These are phyloP conservation scores for human (Homo sapiens) DNA, from an alignment of 2,113 vertebrate genomes.

Conservation along the genomic window DNA sequence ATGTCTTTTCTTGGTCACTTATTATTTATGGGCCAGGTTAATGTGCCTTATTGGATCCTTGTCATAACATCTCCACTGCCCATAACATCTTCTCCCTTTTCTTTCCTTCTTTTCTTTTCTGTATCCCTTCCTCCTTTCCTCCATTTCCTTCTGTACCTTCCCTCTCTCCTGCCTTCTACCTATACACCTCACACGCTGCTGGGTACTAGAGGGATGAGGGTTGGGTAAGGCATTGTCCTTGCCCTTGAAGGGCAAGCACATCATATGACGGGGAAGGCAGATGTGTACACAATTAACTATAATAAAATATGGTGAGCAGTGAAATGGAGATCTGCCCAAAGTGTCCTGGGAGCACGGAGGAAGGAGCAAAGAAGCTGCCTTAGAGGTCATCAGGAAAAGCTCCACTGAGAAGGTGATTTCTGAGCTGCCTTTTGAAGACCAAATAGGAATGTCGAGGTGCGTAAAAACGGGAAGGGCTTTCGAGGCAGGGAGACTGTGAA, in stretches of 20 bases:
- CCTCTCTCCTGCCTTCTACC: neutral
- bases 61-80: neutral
- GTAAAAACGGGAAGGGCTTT: neutral
- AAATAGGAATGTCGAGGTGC: constrained; percentile 32
- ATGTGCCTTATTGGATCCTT: neutral
- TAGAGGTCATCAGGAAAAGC: neutral
- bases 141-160: neutral
- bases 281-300: constrained; percentile 70
- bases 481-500: neutral
- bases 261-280: constrained; percentile 41
- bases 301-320: constrained; percentile 58
- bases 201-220: constrained; percentile 54
- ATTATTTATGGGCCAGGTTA: neutral
- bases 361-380: neutral
- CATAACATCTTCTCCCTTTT: neutral
- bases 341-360: constrained; percentile 39
- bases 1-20: neutral
- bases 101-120: neutral
- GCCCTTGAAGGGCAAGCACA: constrained; percentile 65
- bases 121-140: no score
- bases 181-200: constrained; percentile 55
- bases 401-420: neutral
- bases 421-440: neutral
- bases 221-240: constrained; percentile 54
- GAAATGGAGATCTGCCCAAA: constrained; percentile 61